Base-by-base conservation (phyloP, 2,113 vertebrate species). In the Oryzias melastigma region DNA sequence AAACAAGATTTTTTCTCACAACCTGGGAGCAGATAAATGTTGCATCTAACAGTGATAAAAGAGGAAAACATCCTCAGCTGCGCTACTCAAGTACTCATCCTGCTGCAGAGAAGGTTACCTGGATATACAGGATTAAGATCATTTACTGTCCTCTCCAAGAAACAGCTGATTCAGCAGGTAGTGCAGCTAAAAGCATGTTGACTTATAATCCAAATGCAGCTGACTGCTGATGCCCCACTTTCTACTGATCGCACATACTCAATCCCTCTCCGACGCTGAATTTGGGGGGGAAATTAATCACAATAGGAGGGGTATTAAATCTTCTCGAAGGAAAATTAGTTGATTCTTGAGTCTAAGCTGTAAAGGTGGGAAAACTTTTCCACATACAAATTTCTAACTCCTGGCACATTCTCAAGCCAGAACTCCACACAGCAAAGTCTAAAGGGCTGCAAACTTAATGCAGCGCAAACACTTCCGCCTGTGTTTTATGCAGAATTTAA, bases 101-200 rank as follows among this genome's bases (percentile, higher is more conserved):
- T 75, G 64, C 60, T 78, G 76, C 72, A 71, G 60, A 52, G 65
- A 84, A 79, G 78, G 76, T 79, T 81, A 82, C 71, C 78, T 80
- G 67, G 59, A 75, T 77, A 68, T 71, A 80, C 65, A 73, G 61
- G 65, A 83, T 87, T 83, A 81, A 81, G 75, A 85, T 85, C 70
- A 76, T 85, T 89, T 82, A 81, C 77, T 74, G 58, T 78, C 75
- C 72, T 62, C 45, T 50, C 1, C 5, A 43, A 52, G 82, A 77
- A 87, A 80, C 47, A 52, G 80, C 80, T 88, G 81, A 86, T 70
- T 88, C 84, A 84, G 77, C 74, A 77, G 51, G 69, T 53, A 59
- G 73, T 29, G 15, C 64, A 68, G 73, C 63, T 62, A 59, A 74
- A 81, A 86, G 66, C 71, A 77, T 77, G 78, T 83, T 76, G 72